Evolutionary conservation across 1,140 invertebrate species (phyloP).

Genomic region (Copidosoma floridanum): DNA sequence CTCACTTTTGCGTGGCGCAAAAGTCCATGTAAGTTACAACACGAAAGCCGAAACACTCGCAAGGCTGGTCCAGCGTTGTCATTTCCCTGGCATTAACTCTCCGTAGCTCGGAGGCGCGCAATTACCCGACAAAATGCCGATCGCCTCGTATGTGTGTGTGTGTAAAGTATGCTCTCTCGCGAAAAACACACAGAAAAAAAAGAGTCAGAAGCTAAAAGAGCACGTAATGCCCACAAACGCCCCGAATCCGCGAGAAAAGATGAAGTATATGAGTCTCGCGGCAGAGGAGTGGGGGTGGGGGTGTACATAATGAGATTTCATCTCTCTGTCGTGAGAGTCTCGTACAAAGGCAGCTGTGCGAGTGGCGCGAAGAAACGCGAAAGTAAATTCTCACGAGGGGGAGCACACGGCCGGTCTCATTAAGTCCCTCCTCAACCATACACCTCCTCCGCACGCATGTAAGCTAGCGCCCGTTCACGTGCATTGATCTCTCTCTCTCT

Average conservation of each 20-base stretch:
- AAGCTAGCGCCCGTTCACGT: too few species aligned
- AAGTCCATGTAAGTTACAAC: background rate
- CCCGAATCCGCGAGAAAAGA: background rate
- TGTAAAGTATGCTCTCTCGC: too few species aligned
- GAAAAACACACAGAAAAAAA: too few species aligned
- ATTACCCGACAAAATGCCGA: too few species aligned
- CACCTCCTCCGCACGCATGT: too few species aligned
- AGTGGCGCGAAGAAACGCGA: conserved; percentile 26
- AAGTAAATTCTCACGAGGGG: conserved; percentile 28
- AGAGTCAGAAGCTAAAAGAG: too few species aligned
- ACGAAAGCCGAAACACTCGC: too few species aligned
- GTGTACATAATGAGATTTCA: conserved; percentile 10
- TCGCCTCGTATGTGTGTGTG: background rate
- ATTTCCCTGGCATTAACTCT: conserved; percentile 10
- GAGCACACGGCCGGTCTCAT: conserved; percentile 12
- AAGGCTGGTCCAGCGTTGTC: too few species aligned
- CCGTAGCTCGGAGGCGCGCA: background rate
- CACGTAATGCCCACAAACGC: too few species aligned
- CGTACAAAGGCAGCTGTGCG: background rate
- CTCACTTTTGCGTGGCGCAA: too few species aligned
- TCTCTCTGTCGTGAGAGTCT: conserved; percentile 14
- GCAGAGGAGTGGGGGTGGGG: background rate
- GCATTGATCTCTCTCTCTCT: too few species aligned
- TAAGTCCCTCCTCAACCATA: conserved; percentile 16
- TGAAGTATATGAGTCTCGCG: too few species aligned